Base-by-base conservation (phyloP, 2,888 invertebrate species). In the Melanotus villosus region DNA sequence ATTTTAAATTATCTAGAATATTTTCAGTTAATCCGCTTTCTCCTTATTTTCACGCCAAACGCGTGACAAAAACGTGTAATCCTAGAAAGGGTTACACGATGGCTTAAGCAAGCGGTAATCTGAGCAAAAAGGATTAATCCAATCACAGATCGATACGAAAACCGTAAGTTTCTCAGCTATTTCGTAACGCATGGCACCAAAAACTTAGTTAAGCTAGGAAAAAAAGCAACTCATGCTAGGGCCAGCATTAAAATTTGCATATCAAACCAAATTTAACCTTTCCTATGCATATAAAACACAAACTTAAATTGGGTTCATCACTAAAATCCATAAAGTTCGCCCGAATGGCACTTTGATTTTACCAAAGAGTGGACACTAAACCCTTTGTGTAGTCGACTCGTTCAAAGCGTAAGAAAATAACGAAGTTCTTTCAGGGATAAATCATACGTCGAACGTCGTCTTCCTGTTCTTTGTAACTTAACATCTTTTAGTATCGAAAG, bases 391-490 rank as follows among this genome's bases (percentile, higher is more conserved):
- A 52, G 26, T 16, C 52, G 16, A 23, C 18, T 14, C 18, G 18
- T 16, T 52, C 32, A 32, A 52, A 52, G 52, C 52, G 16, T 32
- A 18, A 5, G 34, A 10, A 52, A 52, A 52, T 52, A 52, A 52
- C 52, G 32, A 52, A 26, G 32, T 52, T 47, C 47, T 32, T 52
- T 52, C 52, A 52, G 26, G 32, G 52, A 52, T 52, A 12, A 52
- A 32, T 52, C 18, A 18, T 1, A 6, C 47, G 12, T 10, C 23
- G 47, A 14, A 16, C 21, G 47, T 23, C 16, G 23, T 14, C 47
- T 45, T 45, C 30, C 50, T 26, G 50, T 14, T 50, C 50, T 50
- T 26, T 50, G 32, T 52, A 52, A 52, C 10, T 18, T 23, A 52
- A 52, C 32, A 32, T 32, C 32, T 32, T 52, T 52, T 52, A 32